Evolutionary conservation across 2,888 invertebrate species (phyloP).

Genomic region (Galerucella pusilla): DNA sequence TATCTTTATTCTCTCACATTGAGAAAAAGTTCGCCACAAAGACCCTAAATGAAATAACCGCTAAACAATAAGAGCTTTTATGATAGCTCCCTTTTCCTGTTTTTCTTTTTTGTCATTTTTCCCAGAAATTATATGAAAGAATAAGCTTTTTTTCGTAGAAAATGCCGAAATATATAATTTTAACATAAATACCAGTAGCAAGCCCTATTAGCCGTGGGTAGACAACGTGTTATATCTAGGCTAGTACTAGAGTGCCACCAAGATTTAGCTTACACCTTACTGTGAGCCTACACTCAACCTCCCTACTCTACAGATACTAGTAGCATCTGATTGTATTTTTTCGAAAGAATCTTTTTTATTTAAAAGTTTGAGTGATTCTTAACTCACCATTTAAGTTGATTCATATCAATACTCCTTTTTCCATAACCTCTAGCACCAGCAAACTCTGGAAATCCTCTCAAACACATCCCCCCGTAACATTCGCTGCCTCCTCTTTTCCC

Average conservation of each 20-base stretch:
- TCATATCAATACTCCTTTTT: constrained; percentile 41
- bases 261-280: too few relatives aligned
- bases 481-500: constrained; percentile 67
- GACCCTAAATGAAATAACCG: neutral
- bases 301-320: too few relatives aligned
- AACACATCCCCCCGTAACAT: constrained; percentile 57
- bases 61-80: neutral
- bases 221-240: too few relatives aligned
- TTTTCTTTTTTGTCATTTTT: too few relatives aligned
- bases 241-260: too few relatives aligned
- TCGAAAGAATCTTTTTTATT: too few relatives aligned
- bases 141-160: neutral
- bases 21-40: neutral
- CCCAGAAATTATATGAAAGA: neutral
- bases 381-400: constrained; percentile 44
- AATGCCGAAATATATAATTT: neutral
- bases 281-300: too few relatives aligned
- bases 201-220: too few relatives aligned
- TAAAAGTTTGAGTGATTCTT: too few relatives aligned
- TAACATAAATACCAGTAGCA: neutral
- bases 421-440: constrained; percentile 47
- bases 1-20: neutral
- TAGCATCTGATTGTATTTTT: neutral
- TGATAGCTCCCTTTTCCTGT: neutral
- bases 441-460: constrained; percentile 42